Evolutionary conservation across 2,113 vertebrate genomes (phyloP).

Genomic region (Tiliqua scincoides): DNA sequence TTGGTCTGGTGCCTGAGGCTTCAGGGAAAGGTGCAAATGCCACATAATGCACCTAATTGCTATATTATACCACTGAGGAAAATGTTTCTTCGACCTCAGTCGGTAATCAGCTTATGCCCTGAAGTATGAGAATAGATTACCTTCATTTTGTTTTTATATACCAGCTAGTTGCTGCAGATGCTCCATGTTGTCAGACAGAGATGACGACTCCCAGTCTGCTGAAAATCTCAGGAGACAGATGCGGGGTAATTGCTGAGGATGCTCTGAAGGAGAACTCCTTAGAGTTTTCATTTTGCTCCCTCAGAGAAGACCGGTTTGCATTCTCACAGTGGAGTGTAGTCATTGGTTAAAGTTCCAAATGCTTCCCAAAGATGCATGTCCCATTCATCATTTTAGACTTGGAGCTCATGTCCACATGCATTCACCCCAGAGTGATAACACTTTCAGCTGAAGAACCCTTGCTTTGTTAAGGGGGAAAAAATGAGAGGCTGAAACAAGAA

Average conservation of each 20-base stretch:
- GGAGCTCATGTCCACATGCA: not conserved
- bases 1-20: conserved; percentile 61
- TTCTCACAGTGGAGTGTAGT: conserved; percentile 44
- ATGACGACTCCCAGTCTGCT: conserved; percentile 52
- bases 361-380: not conserved
- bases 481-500: not conserved
- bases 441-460: not conserved
- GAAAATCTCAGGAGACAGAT: conserved; percentile 57
- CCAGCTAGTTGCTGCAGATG: conserved; percentile 65
- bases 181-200: conserved; percentile 67
- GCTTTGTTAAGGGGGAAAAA: not conserved
- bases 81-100: conserved; percentile 66
- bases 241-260: conserved; percentile 63
- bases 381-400: conserved; percentile 5
- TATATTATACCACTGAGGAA: conserved; percentile 62
- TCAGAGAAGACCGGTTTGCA: conserved; percentile 53
- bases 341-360: conserved; percentile 10
- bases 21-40: conserved; percentile 54
- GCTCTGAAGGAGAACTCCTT: conserved; percentile 62
- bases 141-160: conserved; percentile 69
- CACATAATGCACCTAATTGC: conserved; percentile 64
- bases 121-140: conserved; percentile 74
- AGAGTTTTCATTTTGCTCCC: conserved; percentile 58
- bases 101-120: conserved; percentile 72
- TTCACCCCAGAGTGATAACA: not conserved